These are phyloP conservation scores for Neodontobutis hainanensis DNA, from an alignment of 2,113 vertebrate species.

Conservation along the genomic window DNA sequence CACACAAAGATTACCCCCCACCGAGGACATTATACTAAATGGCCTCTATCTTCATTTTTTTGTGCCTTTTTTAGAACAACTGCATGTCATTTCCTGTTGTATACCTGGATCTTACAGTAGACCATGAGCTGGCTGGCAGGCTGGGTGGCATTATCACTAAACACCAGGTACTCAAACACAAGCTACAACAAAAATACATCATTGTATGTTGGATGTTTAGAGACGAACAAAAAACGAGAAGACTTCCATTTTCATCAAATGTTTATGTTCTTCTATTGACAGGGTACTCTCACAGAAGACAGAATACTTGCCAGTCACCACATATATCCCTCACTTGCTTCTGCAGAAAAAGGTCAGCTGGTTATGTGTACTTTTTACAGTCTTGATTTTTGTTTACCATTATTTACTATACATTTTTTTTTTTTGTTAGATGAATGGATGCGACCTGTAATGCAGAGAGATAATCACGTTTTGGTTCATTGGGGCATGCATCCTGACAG, in stretches of 20 bases:
- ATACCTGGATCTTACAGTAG: constrained; percentile 89
- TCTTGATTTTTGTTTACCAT: too few species aligned
- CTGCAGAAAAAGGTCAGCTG: constrained; percentile 87
- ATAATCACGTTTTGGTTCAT: constrained; percentile 91
- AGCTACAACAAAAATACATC: not conserved
- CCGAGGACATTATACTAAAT: not conserved
- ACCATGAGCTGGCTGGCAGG: constrained; percentile 87
- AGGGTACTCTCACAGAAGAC: constrained; percentile 93
- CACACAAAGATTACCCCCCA: not conserved
- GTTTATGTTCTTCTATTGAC: constrained; percentile 19
- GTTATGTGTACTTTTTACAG: not conserved
- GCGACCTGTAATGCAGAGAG: constrained; percentile 90
- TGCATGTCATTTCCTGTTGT: constrained; percentile 89
- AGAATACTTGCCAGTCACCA: constrained; percentile 90
- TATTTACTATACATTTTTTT: too few species aligned
- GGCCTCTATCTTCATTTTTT: not conserved
- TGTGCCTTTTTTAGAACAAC: constrained; percentile 83
- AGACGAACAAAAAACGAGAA: too few species aligned
- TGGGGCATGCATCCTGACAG: constrained; percentile 92
- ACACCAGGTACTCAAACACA: constrained; percentile 84
- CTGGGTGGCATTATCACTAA: constrained; percentile 89
- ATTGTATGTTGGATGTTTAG: too few species aligned
- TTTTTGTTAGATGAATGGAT: constrained; percentile 93
- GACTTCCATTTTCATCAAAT: not conserved
- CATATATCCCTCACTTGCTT: constrained; percentile 83